Evolutionary conservation across 2,888 invertebrate species (phyloP).

Genomic region (Hyposoter didymator): DNA sequence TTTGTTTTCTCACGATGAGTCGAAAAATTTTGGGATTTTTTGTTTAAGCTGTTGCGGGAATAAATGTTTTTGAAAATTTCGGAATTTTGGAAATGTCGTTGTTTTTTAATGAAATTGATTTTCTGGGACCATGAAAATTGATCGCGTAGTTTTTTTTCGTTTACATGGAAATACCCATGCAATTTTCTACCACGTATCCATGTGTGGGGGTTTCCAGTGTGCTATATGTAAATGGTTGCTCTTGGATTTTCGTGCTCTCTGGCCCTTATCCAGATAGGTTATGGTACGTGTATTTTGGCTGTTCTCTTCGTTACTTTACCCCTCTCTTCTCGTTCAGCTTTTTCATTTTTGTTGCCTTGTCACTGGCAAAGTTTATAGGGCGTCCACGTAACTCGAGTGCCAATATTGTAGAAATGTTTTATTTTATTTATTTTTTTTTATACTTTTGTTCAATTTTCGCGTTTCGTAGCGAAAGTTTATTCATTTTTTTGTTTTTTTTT

Average conservation of each 20-base stretch:
- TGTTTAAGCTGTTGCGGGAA: too few relatives aligned
- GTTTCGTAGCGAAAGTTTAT: background rate
- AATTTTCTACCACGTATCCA: background rate
- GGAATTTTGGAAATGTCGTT: background rate
- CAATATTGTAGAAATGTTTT: constrained; percentile 28
- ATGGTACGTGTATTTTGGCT: constrained; percentile 49
- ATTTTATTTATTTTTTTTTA: constrained; percentile 2
- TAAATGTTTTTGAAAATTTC: background rate
- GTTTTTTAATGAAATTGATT: background rate
- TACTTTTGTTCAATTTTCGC: background rate
- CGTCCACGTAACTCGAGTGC: constrained; percentile 36
- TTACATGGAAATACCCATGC: background rate
- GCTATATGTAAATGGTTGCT: constrained; percentile 28
- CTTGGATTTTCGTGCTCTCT: constrained; percentile 56
- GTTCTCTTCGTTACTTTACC: constrained; percentile 49
- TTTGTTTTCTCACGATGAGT: too few relatives aligned
- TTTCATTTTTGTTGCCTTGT: constrained; percentile 24
- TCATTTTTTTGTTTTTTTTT: background rate
- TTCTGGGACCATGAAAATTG: background rate
- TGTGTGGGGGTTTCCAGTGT: background rate
- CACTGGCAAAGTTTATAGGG: constrained; percentile 15
- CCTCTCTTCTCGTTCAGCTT: constrained; percentile 39
- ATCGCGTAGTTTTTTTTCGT: background rate
- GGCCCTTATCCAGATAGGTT: constrained; percentile 63
- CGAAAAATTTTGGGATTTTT: too few relatives aligned